A percentile compares a stretch with the other conserved stretches of the same genome.
phyloP scores from a whole-genome alignment of 1,140 invertebrate genomes.

The Marisa cornuarietis region DNA sequence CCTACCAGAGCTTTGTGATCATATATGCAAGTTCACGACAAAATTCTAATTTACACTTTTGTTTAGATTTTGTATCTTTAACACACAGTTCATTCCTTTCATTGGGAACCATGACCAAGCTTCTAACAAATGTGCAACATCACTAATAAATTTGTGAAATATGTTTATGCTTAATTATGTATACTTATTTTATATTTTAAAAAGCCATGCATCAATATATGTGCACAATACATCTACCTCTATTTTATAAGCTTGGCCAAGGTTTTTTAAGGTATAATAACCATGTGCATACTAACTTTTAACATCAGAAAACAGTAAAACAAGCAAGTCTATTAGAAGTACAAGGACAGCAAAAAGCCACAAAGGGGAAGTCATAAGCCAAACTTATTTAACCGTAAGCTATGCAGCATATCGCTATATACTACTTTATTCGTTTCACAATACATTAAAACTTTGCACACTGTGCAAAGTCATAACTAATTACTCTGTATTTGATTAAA shows the following conservation, averaged over 20 bases:
- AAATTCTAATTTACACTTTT: background rate
- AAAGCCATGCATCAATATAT: too few relatives aligned
- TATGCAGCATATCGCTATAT: conserved; percentile 16
- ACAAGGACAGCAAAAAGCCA: conserved; percentile 15
- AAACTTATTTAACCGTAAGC: conserved; percentile 14
- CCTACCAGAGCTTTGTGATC: background rate
- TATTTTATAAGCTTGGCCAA: conserved; percentile 16
- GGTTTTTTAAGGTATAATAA: conserved; percentile 2
- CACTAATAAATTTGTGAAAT: too few relatives aligned
- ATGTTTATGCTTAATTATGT: too few relatives aligned
- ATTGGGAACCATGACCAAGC: conserved; percentile 20
- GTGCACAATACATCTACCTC: too few relatives aligned
- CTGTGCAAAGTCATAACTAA: background rate
- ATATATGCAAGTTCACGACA: too few relatives aligned
- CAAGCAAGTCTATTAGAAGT: conserved; percentile 13
- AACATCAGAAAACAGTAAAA: conserved; percentile 10
- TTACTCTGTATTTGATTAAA: too few relatives aligned
- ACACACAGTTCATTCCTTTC: background rate
- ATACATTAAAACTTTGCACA: background rate
- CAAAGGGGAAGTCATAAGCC: conserved; percentile 25
- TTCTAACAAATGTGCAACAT: background rate
- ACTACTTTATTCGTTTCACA: background rate
- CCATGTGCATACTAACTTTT: background rate
- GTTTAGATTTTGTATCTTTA: background rate
- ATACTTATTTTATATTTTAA: too few relatives aligned